A percentile compares a stretch with the other conserved stretches of the same genome.
These are phyloP conservation scores for Sclerurus mexicanus DNA, from an alignment of 2,113 vertebrate genomes.

Conservation along the genomic window DNA sequence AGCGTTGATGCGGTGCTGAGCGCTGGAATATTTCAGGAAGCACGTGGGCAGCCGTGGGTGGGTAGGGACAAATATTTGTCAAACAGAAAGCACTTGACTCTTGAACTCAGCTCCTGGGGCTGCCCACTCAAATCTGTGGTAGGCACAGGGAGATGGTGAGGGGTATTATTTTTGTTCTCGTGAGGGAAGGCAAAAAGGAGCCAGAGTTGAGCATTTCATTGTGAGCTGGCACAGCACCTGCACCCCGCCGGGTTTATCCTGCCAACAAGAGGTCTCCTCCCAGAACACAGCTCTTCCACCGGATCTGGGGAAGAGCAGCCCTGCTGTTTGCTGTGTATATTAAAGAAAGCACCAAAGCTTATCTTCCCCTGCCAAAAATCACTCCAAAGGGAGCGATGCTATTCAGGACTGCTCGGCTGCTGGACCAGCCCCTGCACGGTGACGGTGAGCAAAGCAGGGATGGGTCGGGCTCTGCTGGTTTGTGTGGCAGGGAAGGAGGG, in stretches of 20 bases:
- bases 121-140: not conserved
- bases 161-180: not conserved
- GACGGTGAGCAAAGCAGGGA: not conserved
- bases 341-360: not conserved
- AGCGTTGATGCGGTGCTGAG: not conserved
- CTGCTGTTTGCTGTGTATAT: not conserved
- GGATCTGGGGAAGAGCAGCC: not conserved
- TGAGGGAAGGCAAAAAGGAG: not conserved
- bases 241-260: not conserved
- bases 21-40: slow-evolving; percentile 3
- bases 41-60: not conserved
- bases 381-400: not conserved
- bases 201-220: not conserved
- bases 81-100: slow-evolving; percentile 29
- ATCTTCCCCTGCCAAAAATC: not conserved
- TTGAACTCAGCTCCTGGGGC: slow-evolving; percentile 13
- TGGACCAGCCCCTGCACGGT: accelerated
- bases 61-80: slow-evolving; percentile 49
- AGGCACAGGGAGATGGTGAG: not conserved
- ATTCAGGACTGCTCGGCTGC: too few relatives aligned
- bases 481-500: not conserved
- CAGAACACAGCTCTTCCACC: not conserved
- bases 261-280: not conserved
- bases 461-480: not conserved
- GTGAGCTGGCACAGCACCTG: not conserved